Base-by-base conservation (phyloP, 2,888 invertebrate genomes). In the Aphidius colemani region DNA sequence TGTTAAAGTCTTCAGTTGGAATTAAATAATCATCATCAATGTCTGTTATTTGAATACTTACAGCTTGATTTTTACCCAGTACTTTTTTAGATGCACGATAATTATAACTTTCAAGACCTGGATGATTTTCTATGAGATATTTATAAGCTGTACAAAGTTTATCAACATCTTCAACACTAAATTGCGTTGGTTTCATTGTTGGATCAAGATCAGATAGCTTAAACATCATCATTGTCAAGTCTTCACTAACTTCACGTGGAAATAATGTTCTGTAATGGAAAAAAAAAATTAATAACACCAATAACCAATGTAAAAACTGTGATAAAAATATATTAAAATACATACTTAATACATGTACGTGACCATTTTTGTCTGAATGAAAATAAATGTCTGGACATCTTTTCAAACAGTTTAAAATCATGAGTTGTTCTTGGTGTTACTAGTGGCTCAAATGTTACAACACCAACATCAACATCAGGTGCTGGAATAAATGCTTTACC, bases 391-490 rank as follows among this genome's bases (percentile, higher is more conserved):
- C 96, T 85, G 0, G 91, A 85, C 8, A 99, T 90, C 84, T 96
- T 98, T 78, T 98, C 96, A 11, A 97, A 90, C 65, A 94, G 78
- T 71, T 88, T 84, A 79, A 97, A 99, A 0, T 95, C 92, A 46
- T 93, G 85, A 64, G 85, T 78, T 10, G 94, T 91, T 57, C 88
- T 83, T 0, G 98, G 97, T 55, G 85, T 80, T 71, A 88, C 88
- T 7, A 90, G 82, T 1, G 99, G 98, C 11, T 89, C 87, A 56
- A 99, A 86, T 56, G 91, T 91, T 0, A 99, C 96, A 1, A 98
- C 94, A 11, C 95, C 96, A 0, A 98, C 98, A 85, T 99, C 96
- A 6, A 99, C 98, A 67, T 98, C 89, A 0, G 99, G 98, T 77
- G 92, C 90, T 0, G 99, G 99, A 43, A 97, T 87, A 84, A 99